Conservation (phyloP, 2,113 vertebrate species). For the Daphoenositta chrysoptera region DNA sequence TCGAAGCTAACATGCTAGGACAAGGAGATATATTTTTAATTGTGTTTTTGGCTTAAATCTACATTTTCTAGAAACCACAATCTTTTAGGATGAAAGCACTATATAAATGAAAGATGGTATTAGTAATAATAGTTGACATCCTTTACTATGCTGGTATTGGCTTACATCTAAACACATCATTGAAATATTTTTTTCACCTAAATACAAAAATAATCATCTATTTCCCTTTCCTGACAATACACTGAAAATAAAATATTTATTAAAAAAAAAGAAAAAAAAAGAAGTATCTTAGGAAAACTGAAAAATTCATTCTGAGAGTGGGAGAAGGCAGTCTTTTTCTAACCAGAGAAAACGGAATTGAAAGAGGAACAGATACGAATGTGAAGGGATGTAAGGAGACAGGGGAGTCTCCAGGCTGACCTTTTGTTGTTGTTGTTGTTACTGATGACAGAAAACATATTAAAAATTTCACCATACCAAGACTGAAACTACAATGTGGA, state of each 20-base stretch:
- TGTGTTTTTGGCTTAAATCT: conserved; percentile 58
- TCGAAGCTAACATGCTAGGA: conserved; percentile 33
- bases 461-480: conserved; percentile 32
- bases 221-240: neutral
- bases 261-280: neutral
- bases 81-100: conserved; percentile 52
- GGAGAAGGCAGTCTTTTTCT: conserved; percentile 12
- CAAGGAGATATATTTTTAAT: conserved; percentile 59
- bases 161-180: neutral
- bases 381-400: neutral
- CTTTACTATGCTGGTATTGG: conserved; percentile 12
- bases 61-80: conserved; percentile 52
- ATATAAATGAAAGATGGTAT: conserved; percentile 54
- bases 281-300: neutral
- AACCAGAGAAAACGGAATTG: neutral
- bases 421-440: neutral
- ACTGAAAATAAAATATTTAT: conserved; percentile 52
- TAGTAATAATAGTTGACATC: conserved; percentile 33
- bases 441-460: neutral
- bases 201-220: conserved; percentile 50
- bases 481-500: conserved; percentile 53
- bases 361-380: neutral
- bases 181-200: conserved; percentile 33
- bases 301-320: neutral
- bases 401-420: neutral